Percentiles rank a stretch among this genome's conserved stretches.
These are phyloP conservation scores for Megathymus violae DNA, from an alignment of 1,140 invertebrate genomes.

Conservation along the genomic window DNA sequence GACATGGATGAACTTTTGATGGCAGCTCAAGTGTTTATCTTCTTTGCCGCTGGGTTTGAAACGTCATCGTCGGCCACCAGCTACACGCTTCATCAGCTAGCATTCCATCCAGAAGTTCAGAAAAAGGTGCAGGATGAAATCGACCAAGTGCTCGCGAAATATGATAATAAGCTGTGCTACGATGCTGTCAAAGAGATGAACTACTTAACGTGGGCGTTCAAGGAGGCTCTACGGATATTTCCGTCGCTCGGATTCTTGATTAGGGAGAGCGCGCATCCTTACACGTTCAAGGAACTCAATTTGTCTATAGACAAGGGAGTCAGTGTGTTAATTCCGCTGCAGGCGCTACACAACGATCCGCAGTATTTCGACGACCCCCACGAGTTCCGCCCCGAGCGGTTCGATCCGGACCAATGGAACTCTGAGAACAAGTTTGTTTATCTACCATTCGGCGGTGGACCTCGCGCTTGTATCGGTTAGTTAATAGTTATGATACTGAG, in stretches of 20 bases:
- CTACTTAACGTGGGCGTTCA: slow-evolving; percentile 72
- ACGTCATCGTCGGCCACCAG: slow-evolving; percentile 85
- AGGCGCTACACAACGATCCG: slow-evolving; percentile 83
- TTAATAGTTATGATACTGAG: no score
- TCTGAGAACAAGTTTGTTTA: slow-evolving; percentile 69
- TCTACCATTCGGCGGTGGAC: slow-evolving; percentile 61
- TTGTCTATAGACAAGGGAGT: slow-evolving; percentile 70
- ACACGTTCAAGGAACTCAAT: slow-evolving; percentile 71
- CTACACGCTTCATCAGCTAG: slow-evolving; percentile 84
- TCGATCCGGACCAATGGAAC: slow-evolving; percentile 61
- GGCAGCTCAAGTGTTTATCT: slow-evolving; percentile 83
- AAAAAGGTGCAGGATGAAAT: slow-evolving; percentile 84
- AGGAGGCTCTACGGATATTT: slow-evolving; percentile 81
- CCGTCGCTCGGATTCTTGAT: slow-evolving; percentile 76
- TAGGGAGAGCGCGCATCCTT: slow-evolving; percentile 69
- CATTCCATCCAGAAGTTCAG: slow-evolving; percentile 84
- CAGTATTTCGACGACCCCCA: slow-evolving; percentile 82
- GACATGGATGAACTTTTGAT: slow-evolving; percentile 62
- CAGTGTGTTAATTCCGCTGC: slow-evolving; percentile 66
- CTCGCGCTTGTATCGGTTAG: slow-evolving; percentile 63
- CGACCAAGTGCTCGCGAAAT: slow-evolving; percentile 73
- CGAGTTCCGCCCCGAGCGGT: slow-evolving; percentile 84
- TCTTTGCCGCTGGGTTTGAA: no score
- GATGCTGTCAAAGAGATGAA: slow-evolving; percentile 78
- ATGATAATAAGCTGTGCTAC: no score